Conservation (phyloP, 2,113 vertebrate genomes). For the Rhegmatorhina hoffmannsi region DNA sequence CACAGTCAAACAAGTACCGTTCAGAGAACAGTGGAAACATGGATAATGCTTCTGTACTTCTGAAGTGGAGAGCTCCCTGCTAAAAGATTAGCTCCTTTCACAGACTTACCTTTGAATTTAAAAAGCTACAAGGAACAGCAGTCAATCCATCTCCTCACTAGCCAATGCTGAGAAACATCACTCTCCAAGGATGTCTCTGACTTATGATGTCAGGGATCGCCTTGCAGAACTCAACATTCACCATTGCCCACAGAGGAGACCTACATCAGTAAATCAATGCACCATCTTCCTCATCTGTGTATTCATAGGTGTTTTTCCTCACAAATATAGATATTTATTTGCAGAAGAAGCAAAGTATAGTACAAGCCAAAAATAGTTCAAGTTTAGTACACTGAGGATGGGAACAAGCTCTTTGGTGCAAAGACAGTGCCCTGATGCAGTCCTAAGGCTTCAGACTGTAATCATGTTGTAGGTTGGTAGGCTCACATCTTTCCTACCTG, state of each 20-base stretch:
- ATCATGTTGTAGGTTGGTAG: not conserved
- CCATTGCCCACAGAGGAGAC: not conserved
- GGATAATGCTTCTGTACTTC: not conserved
- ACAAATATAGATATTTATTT: not conserved
- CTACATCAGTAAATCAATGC: not conserved
- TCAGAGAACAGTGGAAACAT: not conserved
- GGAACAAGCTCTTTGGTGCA: not conserved
- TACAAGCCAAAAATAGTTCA: not conserved
- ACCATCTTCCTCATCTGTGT: not conserved
- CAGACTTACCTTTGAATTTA: not conserved
- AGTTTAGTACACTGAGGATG: not conserved
- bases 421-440: not conserved
- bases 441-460: not conserved
- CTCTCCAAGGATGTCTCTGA: not conserved
- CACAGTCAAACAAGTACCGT: accelerated
- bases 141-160: not conserved
- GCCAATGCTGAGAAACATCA: not conserved
- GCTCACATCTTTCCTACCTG: constrained; percentile 78
- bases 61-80: not conserved
- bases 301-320: not conserved
- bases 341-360: not conserved
- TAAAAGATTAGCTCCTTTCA: not conserved
- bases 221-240: not conserved
- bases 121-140: not conserved
- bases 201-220: not conserved